Base-by-base conservation (phyloP, 2,888 invertebrate species). In the Noctua janthina region DNA sequence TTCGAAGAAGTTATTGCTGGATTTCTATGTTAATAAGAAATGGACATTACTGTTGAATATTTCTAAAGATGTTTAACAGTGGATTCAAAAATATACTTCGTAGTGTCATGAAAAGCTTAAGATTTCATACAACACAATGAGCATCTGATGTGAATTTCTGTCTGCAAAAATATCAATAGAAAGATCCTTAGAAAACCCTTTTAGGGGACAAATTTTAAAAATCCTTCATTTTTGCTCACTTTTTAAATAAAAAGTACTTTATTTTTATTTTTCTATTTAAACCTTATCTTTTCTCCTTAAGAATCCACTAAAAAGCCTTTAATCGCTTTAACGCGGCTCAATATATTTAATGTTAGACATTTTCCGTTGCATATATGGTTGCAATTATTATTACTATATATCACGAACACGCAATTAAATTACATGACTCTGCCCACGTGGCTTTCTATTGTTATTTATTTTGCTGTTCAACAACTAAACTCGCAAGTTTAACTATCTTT, bases 321-420 rank as follows among this genome's bases (percentile, higher is more conserved):
- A 51, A 69, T 51, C 51, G 35, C 64, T 62, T 23, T 49, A 71
- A 62, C 15, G 49, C 68, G 51, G 69, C 51, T 80, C 62, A 68
- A 72, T 85, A 79, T 84, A 78, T 76, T 49, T 66, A 82, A 82
- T 82, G 69, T 43, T 77, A 81, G 76, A 76, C 66, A 89, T 90
- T 89, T 77, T 86, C 90, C 86, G 86, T 89, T 89, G 90, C 81
- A 81, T 75, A 85, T 79, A 83, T 88, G 79, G n/a, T 62, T 79
- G 81, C 87, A 87, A 88, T 91, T 88, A 89, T 87, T 86, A 90
- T 82, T 79, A 84, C 81, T 77, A 84, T 90, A 86, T 78, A 91
- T 88, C 90, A 92, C 90, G 91, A 90, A 88, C 74, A 51, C 35
- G 69, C 91, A 90, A 90, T 92, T 85, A 90, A 90, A 87, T 83